Evolutionary conservation across 2,113 vertebrate genomes (phyloP).

Genomic region (Vicugna pacos): DNA sequence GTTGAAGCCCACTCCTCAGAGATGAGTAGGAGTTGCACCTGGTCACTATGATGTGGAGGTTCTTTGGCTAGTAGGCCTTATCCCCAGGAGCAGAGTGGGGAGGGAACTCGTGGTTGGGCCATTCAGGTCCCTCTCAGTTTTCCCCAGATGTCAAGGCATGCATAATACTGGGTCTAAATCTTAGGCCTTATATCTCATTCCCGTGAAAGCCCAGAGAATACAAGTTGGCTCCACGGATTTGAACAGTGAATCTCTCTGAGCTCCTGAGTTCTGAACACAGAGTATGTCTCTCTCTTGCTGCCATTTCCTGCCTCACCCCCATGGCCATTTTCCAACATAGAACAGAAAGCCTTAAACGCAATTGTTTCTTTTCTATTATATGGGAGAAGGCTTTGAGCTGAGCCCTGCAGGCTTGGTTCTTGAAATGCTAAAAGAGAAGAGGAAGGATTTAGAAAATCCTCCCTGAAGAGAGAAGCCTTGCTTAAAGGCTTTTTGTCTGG

Average conservation of each 20-base stretch:
- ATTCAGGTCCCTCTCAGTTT: neutral
- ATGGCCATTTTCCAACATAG: neutral
- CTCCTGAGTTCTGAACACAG: neutral
- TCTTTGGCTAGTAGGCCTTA: neutral
- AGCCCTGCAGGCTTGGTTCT: neutral
- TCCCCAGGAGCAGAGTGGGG: neutral
- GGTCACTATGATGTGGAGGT: neutral
- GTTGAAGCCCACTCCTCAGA: neutral
- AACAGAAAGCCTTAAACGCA: neutral
- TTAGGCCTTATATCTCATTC: neutral
- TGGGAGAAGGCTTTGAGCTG: neutral
- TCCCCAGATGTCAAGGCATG: neutral
- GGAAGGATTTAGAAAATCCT: constrained; percentile 41
- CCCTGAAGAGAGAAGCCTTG: neutral
- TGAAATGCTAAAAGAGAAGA: constrained; percentile 4
- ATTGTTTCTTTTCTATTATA: neutral
- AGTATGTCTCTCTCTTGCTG: neutral
- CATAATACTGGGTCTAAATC: neutral
- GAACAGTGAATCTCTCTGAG: neutral
- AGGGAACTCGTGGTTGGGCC: neutral
- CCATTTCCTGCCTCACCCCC: neutral
- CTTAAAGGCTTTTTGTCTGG: neutral
- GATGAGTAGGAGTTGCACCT: neutral
- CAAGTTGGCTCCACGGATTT: neutral
- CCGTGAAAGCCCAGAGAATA: neutral